phyloP scores from a whole-genome alignment of 2,113 vertebrate genomes.

The Oreotrochilus melanogaster region DNA sequence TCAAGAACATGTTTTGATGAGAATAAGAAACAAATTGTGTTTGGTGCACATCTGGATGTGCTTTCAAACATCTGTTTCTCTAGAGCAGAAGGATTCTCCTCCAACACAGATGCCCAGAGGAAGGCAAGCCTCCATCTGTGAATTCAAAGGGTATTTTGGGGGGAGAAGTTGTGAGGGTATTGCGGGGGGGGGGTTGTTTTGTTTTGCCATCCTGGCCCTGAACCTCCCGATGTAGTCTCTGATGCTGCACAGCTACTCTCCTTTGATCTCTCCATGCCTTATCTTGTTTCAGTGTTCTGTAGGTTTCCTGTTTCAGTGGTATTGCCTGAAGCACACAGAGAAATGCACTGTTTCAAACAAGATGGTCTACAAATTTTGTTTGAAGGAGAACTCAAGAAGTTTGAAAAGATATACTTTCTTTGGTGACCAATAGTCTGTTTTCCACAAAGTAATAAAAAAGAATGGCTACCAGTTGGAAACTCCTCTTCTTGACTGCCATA shows the following conservation, averaged over 20 bases:
- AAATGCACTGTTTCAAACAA: background rate
- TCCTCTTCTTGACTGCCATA: background rate
- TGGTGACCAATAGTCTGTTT: background rate
- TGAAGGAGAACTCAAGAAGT: background rate
- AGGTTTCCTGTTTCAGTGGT: conserved; percentile 19
- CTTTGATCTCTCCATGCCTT: conserved; percentile 58
- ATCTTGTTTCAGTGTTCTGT: conserved; percentile 31
- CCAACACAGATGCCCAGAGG: conserved; percentile 51
- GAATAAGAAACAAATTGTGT: conserved; percentile 51
- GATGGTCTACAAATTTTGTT: background rate
- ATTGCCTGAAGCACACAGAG: background rate
- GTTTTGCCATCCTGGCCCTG: background rate
- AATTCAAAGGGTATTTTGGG: conserved; percentile 45
- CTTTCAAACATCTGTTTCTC: conserved; percentile 31
- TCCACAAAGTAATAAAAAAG: background rate
- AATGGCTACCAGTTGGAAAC: background rate
- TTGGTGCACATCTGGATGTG: conserved; percentile 74
- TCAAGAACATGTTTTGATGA: conserved; percentile 33
- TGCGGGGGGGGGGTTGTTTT: no score
- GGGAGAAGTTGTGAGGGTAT: no score
- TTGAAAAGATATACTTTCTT: background rate
- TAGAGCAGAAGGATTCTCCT: background rate
- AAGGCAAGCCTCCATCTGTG: conserved; percentile 48
- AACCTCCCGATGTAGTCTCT: conserved; percentile 33
- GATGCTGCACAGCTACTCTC: background rate